phyloP scores from a whole-genome alignment of 2,797 vertebrate species.

The Acipenser transmontanus region DNA sequence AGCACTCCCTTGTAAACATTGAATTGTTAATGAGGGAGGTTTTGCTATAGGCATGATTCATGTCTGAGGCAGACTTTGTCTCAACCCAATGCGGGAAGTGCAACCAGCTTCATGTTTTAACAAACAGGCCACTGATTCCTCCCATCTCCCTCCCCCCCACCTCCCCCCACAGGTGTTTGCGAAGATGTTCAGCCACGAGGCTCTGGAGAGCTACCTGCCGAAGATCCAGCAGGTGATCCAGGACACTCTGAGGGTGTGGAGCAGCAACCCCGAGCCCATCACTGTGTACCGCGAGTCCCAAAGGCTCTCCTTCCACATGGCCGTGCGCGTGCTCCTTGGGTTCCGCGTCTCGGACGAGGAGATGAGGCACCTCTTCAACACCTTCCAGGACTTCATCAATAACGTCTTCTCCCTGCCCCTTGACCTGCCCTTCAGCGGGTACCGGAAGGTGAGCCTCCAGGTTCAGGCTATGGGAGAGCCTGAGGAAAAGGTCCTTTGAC shows the following conservation, averaged over 20 bases:
- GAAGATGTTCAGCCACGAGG: conserved; percentile 94
- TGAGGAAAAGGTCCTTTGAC: no score
- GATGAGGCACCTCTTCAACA: conserved; percentile 75
- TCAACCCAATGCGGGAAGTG: background rate
- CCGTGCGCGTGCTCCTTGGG: conserved; percentile 85
- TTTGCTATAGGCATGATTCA: no score
- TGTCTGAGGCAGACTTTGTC: no score
- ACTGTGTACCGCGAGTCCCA: conserved; percentile 88
- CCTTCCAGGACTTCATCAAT: conserved; percentile 93
- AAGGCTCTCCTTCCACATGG: conserved; percentile 91
- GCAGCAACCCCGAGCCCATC: conserved; percentile 83
- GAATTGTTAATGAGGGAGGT: no score
- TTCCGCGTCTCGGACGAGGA: conserved; percentile 88
- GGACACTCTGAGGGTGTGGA: conserved; percentile 86
- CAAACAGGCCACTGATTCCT: conserved; percentile 23
- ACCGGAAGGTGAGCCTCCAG: conserved; percentile 72
- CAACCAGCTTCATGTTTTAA: background rate
- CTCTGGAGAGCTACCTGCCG: conserved; percentile 88
- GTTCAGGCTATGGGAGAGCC: no score
- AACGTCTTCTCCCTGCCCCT: conserved; percentile 93
- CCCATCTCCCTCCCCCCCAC: background rate
- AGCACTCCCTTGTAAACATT: no score
- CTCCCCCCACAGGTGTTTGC: conserved; percentile 82
- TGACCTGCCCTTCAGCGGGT: conserved; percentile 90
- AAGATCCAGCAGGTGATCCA: conserved; percentile 96